Evolutionary conservation across 2,797 vertebrate species (phyloP).

Genomic region (Scyliorhinus canicula): DNA sequence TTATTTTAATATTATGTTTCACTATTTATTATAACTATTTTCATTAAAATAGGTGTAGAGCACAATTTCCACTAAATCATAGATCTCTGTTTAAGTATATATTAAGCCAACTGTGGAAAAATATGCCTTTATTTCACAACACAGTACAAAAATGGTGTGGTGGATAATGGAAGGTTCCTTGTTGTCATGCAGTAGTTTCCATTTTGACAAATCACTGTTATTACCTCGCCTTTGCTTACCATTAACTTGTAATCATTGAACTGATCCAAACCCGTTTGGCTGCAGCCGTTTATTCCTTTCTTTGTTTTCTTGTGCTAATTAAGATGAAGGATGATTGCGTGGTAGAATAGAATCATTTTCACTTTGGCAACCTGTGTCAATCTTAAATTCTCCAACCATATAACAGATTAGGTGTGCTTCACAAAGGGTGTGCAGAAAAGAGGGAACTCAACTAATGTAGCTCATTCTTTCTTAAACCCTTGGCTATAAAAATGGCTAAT

Average conservation of each 20-base stretch:
- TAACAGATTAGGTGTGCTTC: not conserved
- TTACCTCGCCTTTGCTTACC: slow-evolving; percentile 8
- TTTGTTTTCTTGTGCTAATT: slow-evolving; percentile 19
- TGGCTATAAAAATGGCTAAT: not conserved
- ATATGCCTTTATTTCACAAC: not conserved
- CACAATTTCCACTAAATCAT: not conserved
- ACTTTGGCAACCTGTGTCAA: slow-evolving; percentile 14
- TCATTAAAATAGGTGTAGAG: not conserved
- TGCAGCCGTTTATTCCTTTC: slow-evolving; percentile 6
- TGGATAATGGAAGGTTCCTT: slow-evolving; percentile 7
- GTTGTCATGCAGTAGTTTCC: slow-evolving; percentile 3
- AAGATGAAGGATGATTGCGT: slow-evolving; percentile 17
- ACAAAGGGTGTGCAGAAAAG: not conserved
- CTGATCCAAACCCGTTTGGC: not conserved
- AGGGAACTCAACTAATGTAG: not conserved
- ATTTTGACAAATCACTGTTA: slow-evolving; percentile 22
- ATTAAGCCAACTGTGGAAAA: not conserved
- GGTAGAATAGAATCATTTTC: not conserved
- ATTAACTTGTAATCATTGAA: slow-evolving; percentile 33
- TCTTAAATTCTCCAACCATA: not conserved
- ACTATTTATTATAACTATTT: not conserved
- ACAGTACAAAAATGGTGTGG: not conserved
- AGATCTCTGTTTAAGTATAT: not conserved
- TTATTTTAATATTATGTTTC: not conserved
- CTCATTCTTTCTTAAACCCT: not conserved